Base-by-base conservation (phyloP, 2,113 vertebrate genomes). In the Monarcha castaneiventris region DNA sequence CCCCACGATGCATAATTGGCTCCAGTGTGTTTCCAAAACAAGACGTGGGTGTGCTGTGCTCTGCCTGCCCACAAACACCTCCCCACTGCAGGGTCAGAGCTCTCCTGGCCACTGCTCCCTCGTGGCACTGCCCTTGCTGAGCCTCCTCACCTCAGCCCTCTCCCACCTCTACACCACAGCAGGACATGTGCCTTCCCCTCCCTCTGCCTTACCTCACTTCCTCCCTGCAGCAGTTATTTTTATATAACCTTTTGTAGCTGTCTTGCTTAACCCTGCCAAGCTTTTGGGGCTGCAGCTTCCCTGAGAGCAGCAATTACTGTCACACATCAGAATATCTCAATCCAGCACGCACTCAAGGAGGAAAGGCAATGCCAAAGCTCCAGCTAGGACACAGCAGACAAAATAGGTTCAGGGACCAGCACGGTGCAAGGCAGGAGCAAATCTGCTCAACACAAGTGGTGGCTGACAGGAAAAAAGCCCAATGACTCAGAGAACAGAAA, bases 31-130 rank as follows among this genome's bases (percentile, higher is more conserved):
- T 55, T 33, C 46, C 74, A 59, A 29, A 87, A 25, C 2, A 8
- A 35, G 56, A 6, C 3, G 10, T 11, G 54, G 62, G 15, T 14
- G 20, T 14, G 26, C 79, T 69, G 37, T 8, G 46, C 48, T 44
- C 33, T 20, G 56, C 67, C 46, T 13, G 20, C 43, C 43, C 66
- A 0, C 0, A 21, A 56, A 72, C 0, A 0, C 5, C 22, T 49
- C 43, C 61, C 54, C 32, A 13, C 0, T 1, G n/a, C 79, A 73
- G 58, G 23, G 8, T 22, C 75, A 46, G 78, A 66, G 75, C 58
- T 68, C 13, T 29, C 20, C 49, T 17, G 49, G 69, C 25, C 16
- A 6, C 32, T 29, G 4, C 6, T 9, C 10, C n/a, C 16, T 22
- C 0, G 0, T 8, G 35, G 73, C 58, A 55, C 66, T 37, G 63